A percentile compares a stretch with the other conserved stretches of the same genome.
Evolutionary conservation across 2,113 vertebrate genomes (phyloP).

Genomic region (Riparia riparia): DNA sequence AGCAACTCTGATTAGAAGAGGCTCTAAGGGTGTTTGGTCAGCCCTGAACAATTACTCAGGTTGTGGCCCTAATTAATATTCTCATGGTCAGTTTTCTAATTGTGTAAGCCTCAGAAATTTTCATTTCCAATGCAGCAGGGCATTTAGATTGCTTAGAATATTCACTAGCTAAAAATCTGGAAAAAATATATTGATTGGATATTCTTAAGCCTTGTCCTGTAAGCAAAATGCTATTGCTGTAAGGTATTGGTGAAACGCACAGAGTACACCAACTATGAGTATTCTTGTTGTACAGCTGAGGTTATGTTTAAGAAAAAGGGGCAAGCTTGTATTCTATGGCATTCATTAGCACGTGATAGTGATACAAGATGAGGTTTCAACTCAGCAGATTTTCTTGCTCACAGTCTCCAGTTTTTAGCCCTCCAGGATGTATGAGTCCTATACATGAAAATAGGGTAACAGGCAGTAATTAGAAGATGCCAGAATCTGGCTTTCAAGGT

Average conservation of each 20-base stretch:
- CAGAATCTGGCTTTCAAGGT: not conserved
- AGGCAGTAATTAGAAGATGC: not conserved
- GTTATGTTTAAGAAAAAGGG: not conserved
- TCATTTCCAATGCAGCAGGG: not conserved
- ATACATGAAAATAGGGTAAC: not conserved
- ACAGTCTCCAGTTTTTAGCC: not conserved
- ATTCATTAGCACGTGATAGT: not conserved
- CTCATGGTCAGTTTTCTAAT: not conserved
- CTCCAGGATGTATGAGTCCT: rapidly evolving
- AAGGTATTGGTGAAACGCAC: not conserved
- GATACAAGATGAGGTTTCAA: not conserved
- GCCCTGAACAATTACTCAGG: not conserved
- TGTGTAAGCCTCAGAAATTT: not conserved
- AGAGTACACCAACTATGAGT: not conserved
- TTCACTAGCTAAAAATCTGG: not conserved
- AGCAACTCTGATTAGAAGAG: not conserved
- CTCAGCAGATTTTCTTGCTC: not conserved
- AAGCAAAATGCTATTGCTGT: not conserved
- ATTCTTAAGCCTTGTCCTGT: not conserved
- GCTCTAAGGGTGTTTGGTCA: not conserved
- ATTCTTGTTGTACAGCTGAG: not conserved
- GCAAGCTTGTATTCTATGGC: not conserved
- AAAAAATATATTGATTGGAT: not conserved
- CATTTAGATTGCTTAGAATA: not conserved
- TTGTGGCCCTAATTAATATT: not conserved